Evolutionary conservation across 1,140 invertebrate species (phyloP).

Genomic region (Ceratitis capitata): DNA sequence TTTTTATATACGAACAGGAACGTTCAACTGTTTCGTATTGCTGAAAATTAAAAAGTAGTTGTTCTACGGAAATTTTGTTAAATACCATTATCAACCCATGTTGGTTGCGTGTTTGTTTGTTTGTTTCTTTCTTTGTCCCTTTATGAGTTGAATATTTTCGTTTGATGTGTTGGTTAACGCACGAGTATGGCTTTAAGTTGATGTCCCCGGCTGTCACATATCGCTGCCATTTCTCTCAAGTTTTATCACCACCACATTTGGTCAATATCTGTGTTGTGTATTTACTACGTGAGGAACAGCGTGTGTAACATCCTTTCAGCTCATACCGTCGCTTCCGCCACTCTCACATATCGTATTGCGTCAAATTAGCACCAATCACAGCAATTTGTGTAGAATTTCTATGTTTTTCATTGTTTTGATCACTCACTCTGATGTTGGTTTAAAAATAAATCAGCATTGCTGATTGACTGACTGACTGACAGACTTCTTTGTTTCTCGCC

Average conservation of each 20-base stretch:
- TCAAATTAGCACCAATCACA: slow-evolving; percentile 1
- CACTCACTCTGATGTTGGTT: slow-evolving; percentile 20
- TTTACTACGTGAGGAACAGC: neutral
- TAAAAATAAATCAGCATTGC: neutral
- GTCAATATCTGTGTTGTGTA: neutral
- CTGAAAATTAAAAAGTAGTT: slow-evolving; percentile 32
- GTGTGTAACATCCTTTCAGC: neutral
- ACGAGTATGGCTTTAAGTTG: slow-evolving; percentile 17
- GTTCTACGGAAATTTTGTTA: neutral
- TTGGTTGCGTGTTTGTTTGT: neutral
- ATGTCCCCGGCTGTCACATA: neutral
- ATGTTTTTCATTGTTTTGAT: neutral
- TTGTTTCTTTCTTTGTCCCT: neutral
- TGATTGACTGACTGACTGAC: neutral
- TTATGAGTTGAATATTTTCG: neutral
- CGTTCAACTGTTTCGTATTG: slow-evolving; percentile 40
- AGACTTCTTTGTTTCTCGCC: neutral
- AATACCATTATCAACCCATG: slow-evolving; percentile 12
- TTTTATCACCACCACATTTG: neutral
- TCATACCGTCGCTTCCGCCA: slow-evolving; percentile 24
- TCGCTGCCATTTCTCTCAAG: neutral
- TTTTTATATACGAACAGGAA: slow-evolving; percentile 24
- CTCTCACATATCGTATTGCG: neutral
- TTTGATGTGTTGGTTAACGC: neutral
- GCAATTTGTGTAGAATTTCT: slow-evolving; percentile 37